A percentile compares a stretch with the other conserved stretches of the same genome.
These are phyloP conservation scores for Narcine bancroftii DNA, from an alignment of 2,113 vertebrate genomes.

Conservation along the genomic window DNA sequence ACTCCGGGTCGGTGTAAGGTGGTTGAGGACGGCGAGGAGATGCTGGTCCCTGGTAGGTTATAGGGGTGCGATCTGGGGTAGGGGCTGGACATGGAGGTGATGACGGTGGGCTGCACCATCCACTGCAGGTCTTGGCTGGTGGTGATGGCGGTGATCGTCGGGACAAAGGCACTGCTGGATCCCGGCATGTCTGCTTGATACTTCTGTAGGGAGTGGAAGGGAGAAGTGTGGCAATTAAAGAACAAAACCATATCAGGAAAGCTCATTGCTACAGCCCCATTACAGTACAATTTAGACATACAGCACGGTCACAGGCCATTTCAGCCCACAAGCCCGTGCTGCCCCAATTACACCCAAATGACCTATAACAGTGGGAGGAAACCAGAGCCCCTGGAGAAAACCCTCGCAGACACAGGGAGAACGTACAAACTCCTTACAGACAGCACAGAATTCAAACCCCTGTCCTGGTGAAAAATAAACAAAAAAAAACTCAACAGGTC, in stretches of 20 bases:
- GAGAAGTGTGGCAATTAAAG: neutral
- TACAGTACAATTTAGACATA: neutral
- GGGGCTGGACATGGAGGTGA: slow-evolving; percentile 97
- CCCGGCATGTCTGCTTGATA: slow-evolving; percentile 97
- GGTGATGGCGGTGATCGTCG: slow-evolving; percentile 97
- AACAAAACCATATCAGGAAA: neutral
- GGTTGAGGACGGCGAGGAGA: slow-evolving; percentile 75
- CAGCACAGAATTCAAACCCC: too few relatives aligned
- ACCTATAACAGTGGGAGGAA: too few relatives aligned
- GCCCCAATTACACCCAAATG: too few relatives aligned
- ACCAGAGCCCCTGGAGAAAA: too few relatives aligned
- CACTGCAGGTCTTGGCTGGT: slow-evolving; percentile 99
- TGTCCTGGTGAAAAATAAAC: too few relatives aligned
- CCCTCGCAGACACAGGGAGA: too few relatives aligned
- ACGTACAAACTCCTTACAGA: too few relatives aligned
- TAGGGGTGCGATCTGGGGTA: slow-evolving; percentile 88
- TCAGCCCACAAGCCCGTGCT: too few relatives aligned
- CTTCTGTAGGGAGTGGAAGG: slow-evolving; percentile 60
- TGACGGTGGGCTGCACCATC: slow-evolving; percentile 98
- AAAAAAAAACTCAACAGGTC: too few relatives aligned
- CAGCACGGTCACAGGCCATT: too few relatives aligned
- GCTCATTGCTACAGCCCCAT: neutral
- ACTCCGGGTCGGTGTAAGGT: slow-evolving; percentile 82
- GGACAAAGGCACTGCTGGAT: slow-evolving; percentile 95
- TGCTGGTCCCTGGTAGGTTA: slow-evolving; percentile 71